Conservation (phyloP, 92 coral and sea anemone species). For the Parazoanthus darwini region DNA sequence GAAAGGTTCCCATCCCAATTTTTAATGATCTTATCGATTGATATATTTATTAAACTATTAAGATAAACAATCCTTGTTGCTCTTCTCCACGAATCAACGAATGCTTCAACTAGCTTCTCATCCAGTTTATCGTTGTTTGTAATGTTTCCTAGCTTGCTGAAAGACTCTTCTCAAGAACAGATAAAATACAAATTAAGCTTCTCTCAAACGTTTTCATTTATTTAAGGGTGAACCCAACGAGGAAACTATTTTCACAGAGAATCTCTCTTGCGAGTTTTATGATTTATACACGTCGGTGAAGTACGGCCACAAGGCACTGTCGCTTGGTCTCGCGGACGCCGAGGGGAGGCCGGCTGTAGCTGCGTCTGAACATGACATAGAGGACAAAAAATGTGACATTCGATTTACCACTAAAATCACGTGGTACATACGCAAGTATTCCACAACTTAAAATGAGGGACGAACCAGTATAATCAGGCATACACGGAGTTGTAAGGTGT, state of each 20-base stretch:
- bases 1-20: too few relatives aligned
- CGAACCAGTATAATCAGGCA: too few relatives aligned
- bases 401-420: constrained; percentile 23
- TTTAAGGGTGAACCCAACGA: constrained; percentile 1
- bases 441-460: too few relatives aligned
- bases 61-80: too few relatives aligned
- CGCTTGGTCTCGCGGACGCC: background rate
- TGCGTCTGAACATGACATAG: background rate
- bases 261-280: background rate
- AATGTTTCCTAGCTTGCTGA: background rate
- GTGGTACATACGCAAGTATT: constrained; percentile 9
- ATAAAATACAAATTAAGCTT: background rate
- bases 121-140: background rate
- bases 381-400: constrained; percentile 10
- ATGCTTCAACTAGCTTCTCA: too few relatives aligned
- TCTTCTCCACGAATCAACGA: too few relatives aligned
- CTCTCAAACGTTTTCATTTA: background rate
- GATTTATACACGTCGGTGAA: constrained; percentile 7
- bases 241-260: constrained; percentile 17
- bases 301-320: background rate
- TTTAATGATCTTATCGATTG: too few relatives aligned
- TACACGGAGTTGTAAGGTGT: too few relatives aligned
- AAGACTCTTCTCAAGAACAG: background rate
- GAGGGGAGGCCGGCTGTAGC: background rate
- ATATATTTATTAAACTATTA: too few relatives aligned